A percentile compares a stretch with the other conserved stretches of the same genome.
These are phyloP conservation scores for Xenops minutus DNA, from an alignment of 2,797 vertebrate species.

Conservation along the genomic window DNA sequence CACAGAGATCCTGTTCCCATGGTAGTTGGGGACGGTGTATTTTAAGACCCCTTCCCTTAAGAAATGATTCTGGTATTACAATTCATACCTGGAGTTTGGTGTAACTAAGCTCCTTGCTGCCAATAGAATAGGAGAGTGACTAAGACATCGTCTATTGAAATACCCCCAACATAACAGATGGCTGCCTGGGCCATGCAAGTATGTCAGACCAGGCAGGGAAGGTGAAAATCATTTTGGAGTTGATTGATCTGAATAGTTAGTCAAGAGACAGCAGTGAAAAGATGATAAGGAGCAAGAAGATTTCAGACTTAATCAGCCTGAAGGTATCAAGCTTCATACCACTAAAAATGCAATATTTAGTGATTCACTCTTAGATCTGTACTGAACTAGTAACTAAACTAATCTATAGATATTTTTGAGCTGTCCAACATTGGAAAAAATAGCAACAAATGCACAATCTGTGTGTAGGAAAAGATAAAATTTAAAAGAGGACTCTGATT, in stretches of 20 bases:
- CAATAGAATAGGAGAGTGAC: neutral
- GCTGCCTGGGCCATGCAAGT: neutral
- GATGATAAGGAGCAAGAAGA: neutral
- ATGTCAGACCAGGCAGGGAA: neutral
- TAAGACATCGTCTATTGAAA: accelerated
- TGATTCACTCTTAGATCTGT: neutral
- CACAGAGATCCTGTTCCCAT: neutral
- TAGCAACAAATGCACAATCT: neutral
- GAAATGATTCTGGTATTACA: neutral
- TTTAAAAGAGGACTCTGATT: neutral
- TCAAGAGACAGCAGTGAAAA: neutral
- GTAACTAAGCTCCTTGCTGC: neutral
- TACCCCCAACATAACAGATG: neutral
- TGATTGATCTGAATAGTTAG: neutral
- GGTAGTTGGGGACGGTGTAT: neutral
- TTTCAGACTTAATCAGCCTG: conserved; percentile 22
- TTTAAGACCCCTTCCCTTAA: neutral
- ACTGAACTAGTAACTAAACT: neutral
- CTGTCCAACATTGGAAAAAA: neutral
- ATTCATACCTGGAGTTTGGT: neutral
- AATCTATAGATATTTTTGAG: neutral
- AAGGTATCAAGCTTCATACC: neutral
- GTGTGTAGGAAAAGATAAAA: neutral
- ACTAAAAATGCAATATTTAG: neutral
- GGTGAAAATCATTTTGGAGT: neutral